Conservation (phyloP, 2,113 vertebrate species). For the Tricholaema leucomelas region DNA sequence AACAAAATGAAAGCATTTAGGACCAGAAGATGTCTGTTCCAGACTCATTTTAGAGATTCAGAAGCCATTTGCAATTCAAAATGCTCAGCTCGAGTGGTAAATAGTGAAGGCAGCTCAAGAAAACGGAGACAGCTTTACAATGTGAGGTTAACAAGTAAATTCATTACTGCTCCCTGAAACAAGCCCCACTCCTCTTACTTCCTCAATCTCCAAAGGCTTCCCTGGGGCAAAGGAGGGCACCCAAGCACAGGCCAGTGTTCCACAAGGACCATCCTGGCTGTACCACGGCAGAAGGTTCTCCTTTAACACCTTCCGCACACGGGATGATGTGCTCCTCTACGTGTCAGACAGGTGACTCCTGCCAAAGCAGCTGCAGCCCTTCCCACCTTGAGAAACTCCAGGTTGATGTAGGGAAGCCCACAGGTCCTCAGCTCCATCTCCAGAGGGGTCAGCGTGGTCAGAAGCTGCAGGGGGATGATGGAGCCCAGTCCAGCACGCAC, state of each 20-base stretch:
- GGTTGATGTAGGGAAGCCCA: conserved; percentile 92
- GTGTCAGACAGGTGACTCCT: neutral
- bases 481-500: conserved; percentile 90
- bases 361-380: neutral
- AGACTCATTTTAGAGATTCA: neutral
- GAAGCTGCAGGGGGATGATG: conserved; percentile 96
- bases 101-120: neutral
- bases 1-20: neutral
- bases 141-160: neutral
- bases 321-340: neutral
- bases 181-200: neutral
- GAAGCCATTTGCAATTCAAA: neutral
- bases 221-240: neutral
- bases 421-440: conserved; percentile 97
- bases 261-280: neutral
- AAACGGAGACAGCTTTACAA: neutral
- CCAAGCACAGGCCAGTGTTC: neutral
- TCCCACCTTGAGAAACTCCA: conserved; percentile 95
- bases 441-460: conserved; percentile 88
- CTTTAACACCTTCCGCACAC: neutral
- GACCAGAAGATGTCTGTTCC: too few species aligned
- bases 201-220: neutral
- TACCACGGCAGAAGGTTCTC: neutral
- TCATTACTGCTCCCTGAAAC: neutral
- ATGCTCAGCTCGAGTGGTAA: neutral